Conservation (phyloP, 2,888 invertebrate genomes). For the Drosophila lacicola region DNA sequence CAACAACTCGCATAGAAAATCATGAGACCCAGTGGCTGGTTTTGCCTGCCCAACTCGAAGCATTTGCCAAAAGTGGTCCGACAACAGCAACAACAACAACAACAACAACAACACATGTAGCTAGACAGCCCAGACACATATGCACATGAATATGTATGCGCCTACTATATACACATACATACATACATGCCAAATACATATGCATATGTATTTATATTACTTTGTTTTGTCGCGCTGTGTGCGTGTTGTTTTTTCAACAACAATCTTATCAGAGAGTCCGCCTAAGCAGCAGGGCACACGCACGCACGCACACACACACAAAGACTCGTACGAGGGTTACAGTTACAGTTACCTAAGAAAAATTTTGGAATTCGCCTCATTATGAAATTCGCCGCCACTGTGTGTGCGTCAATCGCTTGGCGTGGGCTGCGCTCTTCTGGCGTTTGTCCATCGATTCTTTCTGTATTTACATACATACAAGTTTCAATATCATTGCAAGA, state of each 20-base stretch:
- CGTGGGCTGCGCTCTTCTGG: slow-evolving; percentile 18
- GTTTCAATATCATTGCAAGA: slow-evolving; percentile 46
- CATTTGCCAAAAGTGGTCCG: slow-evolving; percentile 63
- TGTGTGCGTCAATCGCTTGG: slow-evolving; percentile 34
- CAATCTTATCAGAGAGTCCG: slow-evolving; percentile 67
- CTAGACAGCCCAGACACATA: slow-evolving; percentile 23
- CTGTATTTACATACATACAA: not conserved
- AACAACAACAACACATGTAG: slow-evolving; percentile 28
- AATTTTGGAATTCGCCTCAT: slow-evolving; percentile 20
- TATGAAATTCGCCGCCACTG: not conserved
- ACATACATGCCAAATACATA: not conserved
- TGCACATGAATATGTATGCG: slow-evolving; percentile 4
- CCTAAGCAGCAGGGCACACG: not conserved
- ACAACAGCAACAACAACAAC: slow-evolving; percentile 30
- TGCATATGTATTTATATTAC: slow-evolving; percentile 36
- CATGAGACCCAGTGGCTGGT: slow-evolving; percentile 66
- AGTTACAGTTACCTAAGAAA: slow-evolving; percentile 12
- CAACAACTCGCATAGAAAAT: slow-evolving; percentile 46
- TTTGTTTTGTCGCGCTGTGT: slow-evolving; percentile 43
- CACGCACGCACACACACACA: slow-evolving; percentile 7
- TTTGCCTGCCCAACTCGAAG: slow-evolving; percentile 34
- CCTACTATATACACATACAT: not conserved
- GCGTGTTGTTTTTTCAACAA: slow-evolving; percentile 45
- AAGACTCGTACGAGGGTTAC: slow-evolving; percentile 39
- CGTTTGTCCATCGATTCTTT: slow-evolving; percentile 12